Percentiles rank a stretch among this genome's conserved stretches.
Evolutionary conservation across 92 coral and sea anemone genomes (phyloP).

Genomic region (Heliopora coerulea): DNA sequence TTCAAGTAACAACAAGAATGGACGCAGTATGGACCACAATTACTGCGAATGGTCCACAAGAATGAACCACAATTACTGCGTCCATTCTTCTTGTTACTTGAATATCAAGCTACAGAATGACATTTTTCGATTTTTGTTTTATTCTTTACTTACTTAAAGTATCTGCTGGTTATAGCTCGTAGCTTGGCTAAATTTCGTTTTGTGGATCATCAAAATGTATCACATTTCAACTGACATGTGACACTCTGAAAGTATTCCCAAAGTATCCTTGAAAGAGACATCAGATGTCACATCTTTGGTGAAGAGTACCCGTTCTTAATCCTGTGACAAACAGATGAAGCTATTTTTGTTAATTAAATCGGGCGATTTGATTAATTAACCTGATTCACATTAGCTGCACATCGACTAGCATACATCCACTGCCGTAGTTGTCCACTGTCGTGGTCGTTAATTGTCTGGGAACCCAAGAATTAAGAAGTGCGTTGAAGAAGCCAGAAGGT

Average conservation of each 20-base stretch:
- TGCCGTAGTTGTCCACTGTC: not conserved
- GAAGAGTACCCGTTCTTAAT: not conserved
- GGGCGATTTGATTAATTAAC: slow-evolving; percentile 3
- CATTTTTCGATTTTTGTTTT: too few species aligned
- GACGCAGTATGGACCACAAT: too few species aligned
- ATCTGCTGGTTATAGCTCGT: too few species aligned
- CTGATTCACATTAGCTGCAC: not conserved
- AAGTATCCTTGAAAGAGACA: not conserved
- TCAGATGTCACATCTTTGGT: not conserved
- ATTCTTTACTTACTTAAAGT: too few species aligned
- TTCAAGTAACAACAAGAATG: too few species aligned
- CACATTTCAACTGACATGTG: not conserved
- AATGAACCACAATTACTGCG: too few species aligned
- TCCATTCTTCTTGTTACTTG: too few species aligned
- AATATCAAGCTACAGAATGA: too few species aligned
- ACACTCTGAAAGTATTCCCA: not conserved
- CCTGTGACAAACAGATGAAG: not conserved
- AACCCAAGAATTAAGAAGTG: too few species aligned
- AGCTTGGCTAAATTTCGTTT: too few species aligned
- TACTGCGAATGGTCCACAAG: too few species aligned
- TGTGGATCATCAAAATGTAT: not conserved
- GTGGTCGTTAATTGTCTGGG: not conserved
- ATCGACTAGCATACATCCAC: not conserved
- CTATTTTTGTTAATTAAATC: not conserved
- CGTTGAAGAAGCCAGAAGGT: too few species aligned